Percentiles rank a stretch among this genome's conserved stretches.
Evolutionary conservation across 2,113 vertebrate species (phyloP).

Genomic region (Anseranas semipalmata): DNA sequence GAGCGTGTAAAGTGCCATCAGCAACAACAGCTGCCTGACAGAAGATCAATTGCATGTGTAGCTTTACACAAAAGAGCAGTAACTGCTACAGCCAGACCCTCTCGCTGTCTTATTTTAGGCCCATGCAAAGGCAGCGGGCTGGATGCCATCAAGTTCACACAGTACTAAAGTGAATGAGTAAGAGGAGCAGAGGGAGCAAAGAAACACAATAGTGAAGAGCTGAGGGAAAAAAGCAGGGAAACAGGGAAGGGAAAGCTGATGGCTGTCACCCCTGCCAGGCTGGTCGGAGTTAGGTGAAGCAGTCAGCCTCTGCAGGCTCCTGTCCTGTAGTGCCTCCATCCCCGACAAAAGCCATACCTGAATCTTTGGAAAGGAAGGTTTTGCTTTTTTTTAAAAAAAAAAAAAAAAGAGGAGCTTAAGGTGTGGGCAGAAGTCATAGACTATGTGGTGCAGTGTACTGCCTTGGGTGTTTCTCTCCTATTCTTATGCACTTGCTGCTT

Average conservation of each 20-base stretch:
- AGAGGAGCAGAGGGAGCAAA: background rate
- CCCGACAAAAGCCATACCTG: background rate
- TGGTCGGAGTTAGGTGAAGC: background rate
- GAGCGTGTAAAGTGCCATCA: background rate
- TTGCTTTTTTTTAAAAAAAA: background rate
- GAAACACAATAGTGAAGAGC: background rate
- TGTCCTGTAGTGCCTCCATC: background rate
- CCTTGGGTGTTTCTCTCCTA: background rate
- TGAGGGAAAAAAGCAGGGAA: background rate
- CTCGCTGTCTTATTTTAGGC: background rate
- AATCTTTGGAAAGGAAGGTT: background rate
- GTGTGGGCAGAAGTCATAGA: background rate
- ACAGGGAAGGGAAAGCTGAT: background rate
- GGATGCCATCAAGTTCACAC: background rate
- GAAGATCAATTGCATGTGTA: background rate
- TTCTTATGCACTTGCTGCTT: background rate
- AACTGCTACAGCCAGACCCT: background rate
- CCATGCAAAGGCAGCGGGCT: background rate
- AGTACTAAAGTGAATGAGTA: background rate
- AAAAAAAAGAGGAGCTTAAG: background rate
- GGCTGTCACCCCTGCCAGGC: background rate
- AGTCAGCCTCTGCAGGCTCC: accelerated
- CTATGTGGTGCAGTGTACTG: background rate
- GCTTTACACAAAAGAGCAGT: slow-evolving; percentile 38
- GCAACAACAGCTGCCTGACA: background rate